A percentile compares a stretch with the other conserved stretches of the same genome.
Evolutionary conservation across 1,140 invertebrate species (phyloP).

Genomic region (Brachionus paranguensis): DNA sequence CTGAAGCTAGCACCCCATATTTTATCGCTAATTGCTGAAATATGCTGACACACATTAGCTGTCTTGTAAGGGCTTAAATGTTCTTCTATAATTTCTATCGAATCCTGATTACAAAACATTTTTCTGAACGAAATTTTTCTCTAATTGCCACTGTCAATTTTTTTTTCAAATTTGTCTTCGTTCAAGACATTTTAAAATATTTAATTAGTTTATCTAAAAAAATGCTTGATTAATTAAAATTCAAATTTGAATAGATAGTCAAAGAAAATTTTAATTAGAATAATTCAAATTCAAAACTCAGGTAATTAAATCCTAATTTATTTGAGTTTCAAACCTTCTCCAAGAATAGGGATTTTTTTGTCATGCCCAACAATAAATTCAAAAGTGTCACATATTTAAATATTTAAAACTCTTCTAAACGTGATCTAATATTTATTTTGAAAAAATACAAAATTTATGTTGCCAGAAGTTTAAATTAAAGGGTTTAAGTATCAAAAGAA

Average conservation of each 20-base stretch:
- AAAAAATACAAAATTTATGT: neutral
- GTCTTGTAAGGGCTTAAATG: neutral
- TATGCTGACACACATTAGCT: neutral
- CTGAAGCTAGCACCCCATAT: constrained; percentile 4
- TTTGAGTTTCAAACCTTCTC: neutral
- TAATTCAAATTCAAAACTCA: neutral
- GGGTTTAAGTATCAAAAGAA: neutral
- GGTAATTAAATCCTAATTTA: neutral
- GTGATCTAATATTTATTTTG: too few relatives aligned
- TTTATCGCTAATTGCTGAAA: neutral
- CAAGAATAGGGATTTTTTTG: neutral
- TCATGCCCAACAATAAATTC: neutral
- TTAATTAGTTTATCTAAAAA: neutral
- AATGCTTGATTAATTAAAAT: constrained; percentile 21
- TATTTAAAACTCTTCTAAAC: too few relatives aligned
- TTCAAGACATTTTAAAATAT: constrained; percentile 14
- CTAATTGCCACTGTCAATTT: neutral
- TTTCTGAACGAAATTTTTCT: neutral
- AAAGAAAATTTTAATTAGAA: neutral
- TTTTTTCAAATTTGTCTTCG: neutral
- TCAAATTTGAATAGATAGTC: neutral
- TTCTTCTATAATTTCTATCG: constrained; percentile 16
- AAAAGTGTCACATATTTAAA: too few relatives aligned
- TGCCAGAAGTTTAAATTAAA: neutral
- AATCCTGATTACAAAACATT: constrained; percentile 17